Conservation (phyloP, 1,140 invertebrate genomes). For the Bombus ignitus region DNA sequence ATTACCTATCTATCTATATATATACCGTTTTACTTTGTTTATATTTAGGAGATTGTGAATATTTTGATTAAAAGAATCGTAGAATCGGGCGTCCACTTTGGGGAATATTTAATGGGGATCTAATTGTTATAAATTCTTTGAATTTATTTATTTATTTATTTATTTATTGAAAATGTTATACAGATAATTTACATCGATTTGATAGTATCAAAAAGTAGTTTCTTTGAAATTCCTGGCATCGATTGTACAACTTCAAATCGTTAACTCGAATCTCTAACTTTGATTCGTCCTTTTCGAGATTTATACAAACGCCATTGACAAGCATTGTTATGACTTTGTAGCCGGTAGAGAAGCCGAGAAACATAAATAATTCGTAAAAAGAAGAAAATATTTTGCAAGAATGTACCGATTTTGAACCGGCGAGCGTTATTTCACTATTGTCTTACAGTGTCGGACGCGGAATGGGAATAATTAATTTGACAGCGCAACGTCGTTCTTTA, state of each 20-base stretch:
- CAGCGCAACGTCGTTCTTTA: constrained; percentile 2
- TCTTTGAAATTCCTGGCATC: neutral
- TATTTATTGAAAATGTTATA: no score
- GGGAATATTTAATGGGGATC: no score
- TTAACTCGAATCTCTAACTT: neutral
- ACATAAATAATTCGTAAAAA: neutral
- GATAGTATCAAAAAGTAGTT: no score
- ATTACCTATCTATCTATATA: no score
- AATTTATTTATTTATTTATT: no score
- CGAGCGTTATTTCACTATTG: constrained; percentile 9
- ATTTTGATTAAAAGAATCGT: no score
- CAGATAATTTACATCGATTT: no score
- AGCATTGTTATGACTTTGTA: neutral
- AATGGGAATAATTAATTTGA: constrained; percentile 37
- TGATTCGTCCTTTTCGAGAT: neutral
- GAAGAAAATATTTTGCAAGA: neutral
- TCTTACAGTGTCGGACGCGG: neutral
- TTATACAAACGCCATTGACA: neutral
- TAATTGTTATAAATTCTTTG: no score
- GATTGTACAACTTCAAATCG: neutral
- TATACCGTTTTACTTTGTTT: no score
- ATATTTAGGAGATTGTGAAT: no score
- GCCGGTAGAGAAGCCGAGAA: neutral
- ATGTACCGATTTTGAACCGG: neutral
- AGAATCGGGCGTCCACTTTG: no score